Evolutionary conservation across 2,113 vertebrate genomes (phyloP).

Genomic region (Brachypodius melanocephalos): DNA sequence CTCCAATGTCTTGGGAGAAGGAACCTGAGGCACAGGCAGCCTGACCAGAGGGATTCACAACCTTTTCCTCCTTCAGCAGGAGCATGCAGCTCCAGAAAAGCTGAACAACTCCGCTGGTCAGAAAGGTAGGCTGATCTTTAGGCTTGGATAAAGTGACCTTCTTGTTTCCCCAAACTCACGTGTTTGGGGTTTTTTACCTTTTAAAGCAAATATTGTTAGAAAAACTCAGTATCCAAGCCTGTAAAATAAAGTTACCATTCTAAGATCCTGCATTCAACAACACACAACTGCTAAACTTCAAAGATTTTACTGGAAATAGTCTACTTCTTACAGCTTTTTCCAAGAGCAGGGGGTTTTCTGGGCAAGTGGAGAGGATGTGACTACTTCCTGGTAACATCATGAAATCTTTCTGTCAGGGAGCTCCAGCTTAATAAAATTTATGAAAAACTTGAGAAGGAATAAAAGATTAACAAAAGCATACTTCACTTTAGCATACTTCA

Average conservation of each 20-base stretch:
- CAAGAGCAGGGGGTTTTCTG: background rate
- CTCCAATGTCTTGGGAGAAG: background rate
- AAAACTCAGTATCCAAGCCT: background rate
- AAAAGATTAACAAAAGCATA: background rate
- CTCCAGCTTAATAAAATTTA: background rate
- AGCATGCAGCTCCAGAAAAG: background rate
- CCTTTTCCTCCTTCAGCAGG: background rate
- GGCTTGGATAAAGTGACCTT: background rate
- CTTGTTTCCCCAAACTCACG: background rate
- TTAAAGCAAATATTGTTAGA: background rate
- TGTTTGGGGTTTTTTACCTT: background rate
- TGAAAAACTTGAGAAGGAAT: background rate
- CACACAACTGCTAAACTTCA: background rate
- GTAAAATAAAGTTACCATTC: background rate
- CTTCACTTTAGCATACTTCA: background rate
- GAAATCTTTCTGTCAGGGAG: background rate
- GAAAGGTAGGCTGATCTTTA: background rate
- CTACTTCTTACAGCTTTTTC: background rate
- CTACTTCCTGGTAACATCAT: background rate
- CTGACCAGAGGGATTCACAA: background rate
- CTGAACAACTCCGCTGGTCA: background rate
- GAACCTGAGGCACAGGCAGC: background rate
- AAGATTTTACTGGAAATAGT: background rate
- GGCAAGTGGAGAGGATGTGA: background rate
- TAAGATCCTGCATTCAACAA: background rate